Percentiles rank a stretch among this genome's conserved stretches.
phyloP scores from a whole-genome alignment of 2,888 invertebrate genomes.

The Eupithecia tripunctaria region DNA sequence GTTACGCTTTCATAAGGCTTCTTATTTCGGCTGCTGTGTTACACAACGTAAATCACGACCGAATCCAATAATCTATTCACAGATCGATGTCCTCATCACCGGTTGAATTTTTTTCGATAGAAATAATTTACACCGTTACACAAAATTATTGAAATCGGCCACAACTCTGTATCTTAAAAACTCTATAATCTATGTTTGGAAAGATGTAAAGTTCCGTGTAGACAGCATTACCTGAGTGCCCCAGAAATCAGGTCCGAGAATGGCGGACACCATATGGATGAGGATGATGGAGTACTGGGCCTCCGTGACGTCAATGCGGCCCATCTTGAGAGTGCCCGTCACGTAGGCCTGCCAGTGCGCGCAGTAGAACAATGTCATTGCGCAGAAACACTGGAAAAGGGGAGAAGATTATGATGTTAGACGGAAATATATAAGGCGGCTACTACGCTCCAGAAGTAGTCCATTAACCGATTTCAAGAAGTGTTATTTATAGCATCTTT shows the following conservation, averaged over 20 bases:
- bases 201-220: conserved; percentile 11
- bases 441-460: not conserved
- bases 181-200: not conserved
- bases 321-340: conserved; percentile 95
- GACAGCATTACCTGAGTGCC: conserved; percentile 81
- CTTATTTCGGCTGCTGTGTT: not conserved
- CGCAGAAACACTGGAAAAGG: conserved; percentile 92
- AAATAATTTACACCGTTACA: not conserved
- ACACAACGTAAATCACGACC: not conserved
- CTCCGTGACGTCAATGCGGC: conserved; percentile 98
- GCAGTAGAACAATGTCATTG: conserved; percentile 98
- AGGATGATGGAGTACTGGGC: conserved; percentile 97
- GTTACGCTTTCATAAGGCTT: not conserved
- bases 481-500: not conserved
- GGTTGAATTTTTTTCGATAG: not conserved
- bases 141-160: not conserved
- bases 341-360: conserved; percentile 99
- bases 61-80: not conserved
- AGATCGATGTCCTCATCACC: not conserved
- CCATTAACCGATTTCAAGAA: not conserved
- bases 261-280: conserved; percentile 93
- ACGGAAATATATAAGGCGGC: not conserved
- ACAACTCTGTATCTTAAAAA: not conserved
- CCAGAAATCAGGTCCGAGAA: conserved; percentile 96
- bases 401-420: not conserved